Base-by-base conservation (phyloP, 2,797 vertebrate genomes). In the Crenuchus spilurus region DNA sequence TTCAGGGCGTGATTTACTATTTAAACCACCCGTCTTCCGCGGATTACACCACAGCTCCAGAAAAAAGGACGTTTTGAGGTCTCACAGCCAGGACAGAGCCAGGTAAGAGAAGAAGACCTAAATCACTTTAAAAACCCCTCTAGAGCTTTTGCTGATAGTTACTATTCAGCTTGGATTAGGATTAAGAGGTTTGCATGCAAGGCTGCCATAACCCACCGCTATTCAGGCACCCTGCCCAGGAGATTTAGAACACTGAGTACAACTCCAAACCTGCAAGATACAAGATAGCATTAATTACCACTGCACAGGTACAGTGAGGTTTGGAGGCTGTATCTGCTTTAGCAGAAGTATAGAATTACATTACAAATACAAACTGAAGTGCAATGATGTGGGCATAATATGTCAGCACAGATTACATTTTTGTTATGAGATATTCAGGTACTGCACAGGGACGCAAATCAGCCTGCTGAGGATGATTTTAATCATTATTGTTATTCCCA, bases 1-100 rank as follows among this genome's bases (percentile, higher is more conserved):
- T 80, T 80, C 82, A 83, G 89, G 90, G 89, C 82, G 91, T 87
- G 88, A 78, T 76, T 78, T 30, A 70, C 70, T 91, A 91, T 90
- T 89, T 92, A 91, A 92, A 86, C 77, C 70, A 18, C 4, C 44
- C 68, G 75, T 18, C 77, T 75, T 76, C 72, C 49, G 42, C 68
- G n/a, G 62, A 81, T 83, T 77, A 64, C 26, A 60, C 6, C 84
- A 84, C 46, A 84, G 80, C 26, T 70, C 8, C 49, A 13, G 7
- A 41, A 5, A 33, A 2, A 52, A 41, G 37, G 6, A 26, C 9
- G n/a, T 22, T 24, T 64, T 11, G 11, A 60, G 6, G 44, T 54
- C 60, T 52, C 39, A 1, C 0, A 4, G 14, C 11, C 11, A 78
- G n/a, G 0, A 72, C 77, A 80, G 6, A 28, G 0, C 22, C 48